Evolutionary conservation across 2,113 vertebrate species (phyloP).

Genomic region (Taxidea taxus): DNA sequence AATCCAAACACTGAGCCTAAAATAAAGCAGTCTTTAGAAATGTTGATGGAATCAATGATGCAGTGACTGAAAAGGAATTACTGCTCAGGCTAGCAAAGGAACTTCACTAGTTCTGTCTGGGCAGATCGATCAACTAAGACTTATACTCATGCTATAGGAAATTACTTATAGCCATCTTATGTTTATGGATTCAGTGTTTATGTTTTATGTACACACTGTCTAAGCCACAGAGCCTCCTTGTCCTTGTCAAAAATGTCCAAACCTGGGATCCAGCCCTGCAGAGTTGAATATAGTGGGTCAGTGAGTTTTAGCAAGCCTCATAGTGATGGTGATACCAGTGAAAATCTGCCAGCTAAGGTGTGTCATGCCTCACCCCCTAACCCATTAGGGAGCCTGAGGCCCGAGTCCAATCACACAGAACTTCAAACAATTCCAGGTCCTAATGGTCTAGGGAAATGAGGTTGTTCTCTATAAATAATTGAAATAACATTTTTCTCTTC

Average conservation of each 20-base stretch:
- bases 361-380: rapidly evolving
- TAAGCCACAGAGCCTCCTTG: background rate
- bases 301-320: background rate
- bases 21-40: background rate
- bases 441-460: background rate
- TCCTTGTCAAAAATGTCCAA: background rate
- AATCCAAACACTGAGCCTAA: background rate
- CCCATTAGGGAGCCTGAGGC: background rate
- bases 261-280: background rate
- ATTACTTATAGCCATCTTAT: background rate
- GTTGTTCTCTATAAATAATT: background rate
- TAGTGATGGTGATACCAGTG: background rate
- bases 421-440: background rate
- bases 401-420: background rate
- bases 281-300: background rate
- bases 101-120: background rate
- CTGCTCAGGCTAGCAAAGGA: background rate
- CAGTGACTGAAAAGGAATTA: background rate
- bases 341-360: background rate
- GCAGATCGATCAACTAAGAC: background rate
- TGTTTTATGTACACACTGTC: background rate
- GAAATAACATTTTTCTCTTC: background rate
- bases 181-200: background rate
- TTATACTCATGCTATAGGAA: background rate
- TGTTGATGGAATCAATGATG: background rate